phyloP scores from a whole-genome alignment of 2,797 vertebrate genomes.

The Otolemur crassicaudatus region DNA sequence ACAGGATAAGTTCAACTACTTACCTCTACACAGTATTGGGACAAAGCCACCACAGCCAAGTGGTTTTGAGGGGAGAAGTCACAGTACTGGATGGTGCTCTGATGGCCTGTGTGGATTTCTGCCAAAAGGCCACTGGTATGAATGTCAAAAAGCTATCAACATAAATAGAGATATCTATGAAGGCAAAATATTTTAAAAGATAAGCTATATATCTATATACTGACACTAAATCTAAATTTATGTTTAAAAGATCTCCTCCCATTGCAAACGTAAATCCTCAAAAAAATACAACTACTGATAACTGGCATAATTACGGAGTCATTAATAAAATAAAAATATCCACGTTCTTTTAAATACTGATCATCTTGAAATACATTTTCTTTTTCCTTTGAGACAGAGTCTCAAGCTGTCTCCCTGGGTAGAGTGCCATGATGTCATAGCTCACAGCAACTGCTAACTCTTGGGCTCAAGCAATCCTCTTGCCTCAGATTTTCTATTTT shows the following conservation, averaged over 20 bases:
- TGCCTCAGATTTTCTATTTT: too few relatives aligned
- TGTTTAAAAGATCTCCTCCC: conserved; percentile 19
- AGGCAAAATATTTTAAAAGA: conserved; percentile 20
- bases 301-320: not conserved
- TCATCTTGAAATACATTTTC: conserved; percentile 48
- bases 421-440: too few relatives aligned
- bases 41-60: conserved; percentile 94
- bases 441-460: too few relatives aligned
- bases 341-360: conserved; percentile 31
- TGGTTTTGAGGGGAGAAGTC: conserved; percentile 93
- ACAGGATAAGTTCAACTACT: conserved; percentile 57
- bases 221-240: conserved; percentile 25
- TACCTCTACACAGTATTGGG: conserved; percentile 97
- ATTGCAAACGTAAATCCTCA: conserved; percentile 21
- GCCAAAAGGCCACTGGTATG: conserved; percentile 88
- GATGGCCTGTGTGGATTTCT: conserved; percentile 90
- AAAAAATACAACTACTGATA: conserved; percentile 45
- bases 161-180: conserved; percentile 55
- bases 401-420: too few relatives aligned
- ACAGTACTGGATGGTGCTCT: conserved; percentile 94
- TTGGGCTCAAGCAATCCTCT: too few relatives aligned
- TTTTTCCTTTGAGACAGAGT: not conserved
- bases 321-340: conserved; percentile 23
- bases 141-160: conserved; percentile 93
- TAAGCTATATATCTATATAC: not conserved